Base-by-base conservation (phyloP, 35 echinoderm and acorn worm species). In the Holothuria glaberrima region DNA sequence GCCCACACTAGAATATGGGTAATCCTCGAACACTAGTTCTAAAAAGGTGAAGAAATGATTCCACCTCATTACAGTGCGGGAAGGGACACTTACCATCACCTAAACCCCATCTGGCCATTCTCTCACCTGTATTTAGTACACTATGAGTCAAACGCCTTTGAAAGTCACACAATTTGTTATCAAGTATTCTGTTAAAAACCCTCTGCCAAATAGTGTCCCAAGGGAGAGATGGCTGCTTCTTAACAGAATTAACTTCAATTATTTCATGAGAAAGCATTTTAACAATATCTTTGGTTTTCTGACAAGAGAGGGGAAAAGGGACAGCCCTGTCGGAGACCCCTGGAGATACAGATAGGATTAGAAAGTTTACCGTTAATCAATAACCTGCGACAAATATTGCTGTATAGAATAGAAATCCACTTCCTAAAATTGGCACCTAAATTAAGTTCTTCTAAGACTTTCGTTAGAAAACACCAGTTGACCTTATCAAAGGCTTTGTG, bases 301-400 rank as follows among this genome's bases (percentile, higher is more conserved):
- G 21, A 88, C n/a, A 88, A 44, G 14, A 44, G 21, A 20, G n/a
- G 60, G 30, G 86, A 88, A 9, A 88, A 21, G n/a, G 63, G 63
- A 30, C 86, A 88, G 9, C 86, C 86, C 41, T 88, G 86, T 22
- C 86, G n/a, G 2, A 88, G 62, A 44, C 63, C 66, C 14, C 65
- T 20, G 6, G 6, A 36, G 86, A n/a, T n/a, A n/a, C n/a, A n/a
- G n/a, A n/a, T n/a, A n/a, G n/a, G n/a, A n/a, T n/a, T n/a, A n/a
- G n/a, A 70, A 16, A 88, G 64, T 29, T 21, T 24, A 36, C 86
- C 86, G 26, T 88, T 88, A 41, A 71, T 65, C 38, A 26, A 35
- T 14, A 56, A 44, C 0, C 21, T 6, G 27, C 86, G 69, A 5
- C 48, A 33, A 34, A 88, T 69, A 45, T 88, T n/a, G 24, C 24